phyloP scores from a whole-genome alignment of 2,113 vertebrate species.

The Actinemys pallida region DNA sequence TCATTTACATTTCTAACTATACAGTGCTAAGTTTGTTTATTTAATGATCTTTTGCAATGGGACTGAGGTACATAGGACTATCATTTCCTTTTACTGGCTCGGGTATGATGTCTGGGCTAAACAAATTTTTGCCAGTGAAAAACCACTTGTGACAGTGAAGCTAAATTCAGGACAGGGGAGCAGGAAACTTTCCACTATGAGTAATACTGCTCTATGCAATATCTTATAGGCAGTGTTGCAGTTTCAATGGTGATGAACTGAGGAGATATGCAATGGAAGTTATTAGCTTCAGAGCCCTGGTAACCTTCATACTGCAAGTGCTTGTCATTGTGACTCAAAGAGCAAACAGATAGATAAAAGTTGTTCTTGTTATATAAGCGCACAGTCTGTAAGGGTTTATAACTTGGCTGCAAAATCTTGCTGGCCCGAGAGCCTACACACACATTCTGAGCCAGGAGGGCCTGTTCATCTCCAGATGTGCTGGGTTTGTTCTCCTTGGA shows the following conservation, averaged over 20 bases:
- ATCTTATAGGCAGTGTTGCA: fast-evolving
- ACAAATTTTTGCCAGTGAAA: fast-evolving
- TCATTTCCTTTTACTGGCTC: not conserved
- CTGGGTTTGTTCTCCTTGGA: not conserved
- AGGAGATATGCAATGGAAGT: not conserved
- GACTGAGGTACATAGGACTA: fast-evolving
- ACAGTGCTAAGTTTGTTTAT: not conserved
- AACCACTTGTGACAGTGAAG: not conserved
- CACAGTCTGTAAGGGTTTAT: not conserved
- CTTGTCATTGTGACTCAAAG: not conserved
- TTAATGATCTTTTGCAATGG: not conserved
- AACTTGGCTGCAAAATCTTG: not conserved
- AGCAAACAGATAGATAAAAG: not conserved
- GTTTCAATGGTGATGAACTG: not conserved
- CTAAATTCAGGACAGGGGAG: not conserved
- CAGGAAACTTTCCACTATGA: not conserved
- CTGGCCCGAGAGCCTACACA: not conserved
- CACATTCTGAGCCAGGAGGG: not conserved
- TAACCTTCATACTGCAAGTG: not conserved
- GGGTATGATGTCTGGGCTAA: not conserved
- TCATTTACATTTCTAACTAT: not conserved
- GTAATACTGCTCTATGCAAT: fast-evolving
- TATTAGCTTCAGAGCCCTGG: not conserved
- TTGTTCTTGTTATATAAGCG: not conserved
- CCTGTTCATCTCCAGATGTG: not conserved